A percentile compares a stretch with the other conserved stretches of the same genome.
These are phyloP conservation scores for Galagoides demidoff DNA, from an alignment of 2,797 vertebrate species.

Conservation along the genomic window DNA sequence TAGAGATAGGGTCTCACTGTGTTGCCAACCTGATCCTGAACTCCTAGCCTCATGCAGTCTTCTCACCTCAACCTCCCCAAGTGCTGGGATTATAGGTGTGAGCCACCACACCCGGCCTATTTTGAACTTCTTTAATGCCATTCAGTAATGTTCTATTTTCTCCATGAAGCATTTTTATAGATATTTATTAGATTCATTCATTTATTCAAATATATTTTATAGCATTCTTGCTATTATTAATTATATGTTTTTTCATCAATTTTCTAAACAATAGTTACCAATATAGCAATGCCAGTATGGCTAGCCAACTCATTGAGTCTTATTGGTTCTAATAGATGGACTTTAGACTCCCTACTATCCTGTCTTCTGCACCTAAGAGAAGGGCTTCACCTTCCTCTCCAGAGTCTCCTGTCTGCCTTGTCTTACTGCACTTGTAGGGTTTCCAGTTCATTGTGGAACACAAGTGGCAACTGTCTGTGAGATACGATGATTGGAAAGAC, in stretches of 20 bases:
- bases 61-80: no score
- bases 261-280: slow-evolving; percentile 24
- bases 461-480: neutral
- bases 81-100: no score
- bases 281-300: neutral
- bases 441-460: neutral
- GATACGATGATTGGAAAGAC: neutral
- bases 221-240: neutral
- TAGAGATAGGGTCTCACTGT: no score
- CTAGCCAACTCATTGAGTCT: neutral
- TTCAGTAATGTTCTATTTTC: neutral
- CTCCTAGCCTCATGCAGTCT: no score
- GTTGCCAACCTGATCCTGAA: no score
- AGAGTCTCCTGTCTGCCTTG: neutral
- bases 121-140: neutral
- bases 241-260: neutral
- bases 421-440: neutral
- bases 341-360: neutral
- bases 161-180: neutral
- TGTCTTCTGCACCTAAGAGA: slow-evolving; percentile 20
- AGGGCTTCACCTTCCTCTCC: neutral
- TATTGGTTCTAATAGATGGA: neutral
- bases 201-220: neutral
- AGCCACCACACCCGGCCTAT: neutral
- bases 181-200: neutral